phyloP scores from a whole-genome alignment of 2,797 vertebrate genomes.

The Brachyalestes nurse region DNA sequence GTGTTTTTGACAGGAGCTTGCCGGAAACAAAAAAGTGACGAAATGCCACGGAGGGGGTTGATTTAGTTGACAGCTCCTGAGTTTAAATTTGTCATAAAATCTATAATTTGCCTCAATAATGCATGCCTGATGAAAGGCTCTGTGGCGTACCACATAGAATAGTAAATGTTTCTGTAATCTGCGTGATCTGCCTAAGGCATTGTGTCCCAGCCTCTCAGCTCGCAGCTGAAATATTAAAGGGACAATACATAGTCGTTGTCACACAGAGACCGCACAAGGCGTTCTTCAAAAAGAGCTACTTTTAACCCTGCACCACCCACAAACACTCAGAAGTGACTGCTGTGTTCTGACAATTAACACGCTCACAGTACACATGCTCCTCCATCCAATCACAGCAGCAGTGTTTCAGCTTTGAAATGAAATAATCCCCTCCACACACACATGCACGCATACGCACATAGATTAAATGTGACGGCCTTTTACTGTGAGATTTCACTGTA shows the following conservation, averaged over 20 bases:
- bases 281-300: conserved; percentile 31
- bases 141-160: conserved; percentile 62
- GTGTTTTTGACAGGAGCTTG: conserved; percentile 33
- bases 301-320: conserved; percentile 27
- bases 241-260: conserved; percentile 49
- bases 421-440: conserved; percentile 28
- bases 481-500: conserved; percentile 17
- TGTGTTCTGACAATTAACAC: conserved; percentile 24
- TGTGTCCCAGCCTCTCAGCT: conserved; percentile 63
- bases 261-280: conserved; percentile 23
- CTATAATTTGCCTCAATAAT: conserved; percentile 60
- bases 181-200: conserved; percentile 57
- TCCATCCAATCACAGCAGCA: neutral
- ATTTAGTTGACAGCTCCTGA: conserved; percentile 57
- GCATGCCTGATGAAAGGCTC: conserved; percentile 61
- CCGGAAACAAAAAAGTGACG: conserved; percentile 50
- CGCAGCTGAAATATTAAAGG: conserved; percentile 52
- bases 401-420: neutral
- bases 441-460: conserved; percentile 47
- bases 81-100: conserved; percentile 63
- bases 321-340: neutral
- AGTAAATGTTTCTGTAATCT: conserved; percentile 70
- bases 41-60: conserved; percentile 56
- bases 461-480: conserved; percentile 35
- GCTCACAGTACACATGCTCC: neutral